phyloP scores from a whole-genome alignment of 1,140 invertebrate genomes.

The Whitmania pigra region DNA sequence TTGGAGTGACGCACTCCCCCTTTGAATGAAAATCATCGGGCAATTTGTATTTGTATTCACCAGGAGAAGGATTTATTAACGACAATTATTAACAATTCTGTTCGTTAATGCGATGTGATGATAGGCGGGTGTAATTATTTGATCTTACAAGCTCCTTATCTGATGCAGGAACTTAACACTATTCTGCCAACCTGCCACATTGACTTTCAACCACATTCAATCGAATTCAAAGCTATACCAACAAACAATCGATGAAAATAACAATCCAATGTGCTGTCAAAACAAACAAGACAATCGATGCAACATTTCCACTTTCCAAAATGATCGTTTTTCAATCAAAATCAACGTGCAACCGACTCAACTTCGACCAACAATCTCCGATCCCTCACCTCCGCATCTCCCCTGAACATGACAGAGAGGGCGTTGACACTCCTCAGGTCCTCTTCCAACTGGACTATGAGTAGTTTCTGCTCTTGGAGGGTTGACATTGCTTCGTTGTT shows the following conservation, averaged over 20 bases:
- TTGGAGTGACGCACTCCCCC: slow-evolving; percentile 22
- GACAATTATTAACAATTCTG: too few species aligned
- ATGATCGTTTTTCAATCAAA: background rate
- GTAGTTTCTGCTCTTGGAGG: slow-evolving; percentile 40
- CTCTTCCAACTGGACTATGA: slow-evolving; percentile 44
- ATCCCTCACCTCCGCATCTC: slow-evolving; percentile 40
- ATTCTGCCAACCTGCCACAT: too few species aligned
- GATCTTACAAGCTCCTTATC: too few species aligned
- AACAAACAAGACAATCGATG: background rate
- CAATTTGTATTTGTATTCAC: too few species aligned
- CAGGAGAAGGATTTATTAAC: too few species aligned
- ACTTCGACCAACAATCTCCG: background rate
- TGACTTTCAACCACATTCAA: too few species aligned
- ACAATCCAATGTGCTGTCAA: background rate
- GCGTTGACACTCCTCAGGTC: slow-evolving; percentile 45
- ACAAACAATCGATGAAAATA: background rate
- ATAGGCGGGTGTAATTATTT: too few species aligned
- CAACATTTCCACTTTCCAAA: too few species aligned
- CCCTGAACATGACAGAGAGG: slow-evolving; percentile 42
- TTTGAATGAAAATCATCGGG: slow-evolving; percentile 20
- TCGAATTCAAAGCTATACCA: background rate
- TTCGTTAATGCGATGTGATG: too few species aligned
- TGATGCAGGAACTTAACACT: too few species aligned
- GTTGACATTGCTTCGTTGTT: slow-evolving; percentile 35
- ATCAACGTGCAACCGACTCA: too few species aligned